phyloP scores from a whole-genome alignment of 1,140 invertebrate genomes.

The Gonioctena quinquepunctata region DNA sequence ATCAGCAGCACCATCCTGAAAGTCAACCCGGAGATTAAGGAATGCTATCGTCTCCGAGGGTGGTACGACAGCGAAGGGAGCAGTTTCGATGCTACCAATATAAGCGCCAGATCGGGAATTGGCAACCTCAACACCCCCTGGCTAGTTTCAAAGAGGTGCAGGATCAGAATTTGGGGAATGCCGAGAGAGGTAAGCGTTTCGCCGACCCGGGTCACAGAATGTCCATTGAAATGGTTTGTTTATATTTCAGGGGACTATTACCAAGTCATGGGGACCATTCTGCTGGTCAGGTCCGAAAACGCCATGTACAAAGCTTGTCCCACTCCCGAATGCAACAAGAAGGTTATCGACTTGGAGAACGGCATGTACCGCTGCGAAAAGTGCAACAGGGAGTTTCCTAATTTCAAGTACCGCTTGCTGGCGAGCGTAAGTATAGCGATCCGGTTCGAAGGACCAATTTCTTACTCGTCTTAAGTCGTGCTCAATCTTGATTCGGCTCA shows the following conservation, averaged over 20 bases:
- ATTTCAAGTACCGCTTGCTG: constrained; percentile 86
- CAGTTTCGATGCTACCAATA: constrained; percentile 62
- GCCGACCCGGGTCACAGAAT: constrained; percentile 62
- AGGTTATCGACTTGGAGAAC: constrained; percentile 86
- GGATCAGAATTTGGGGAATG: constrained; percentile 63
- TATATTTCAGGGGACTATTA: constrained; percentile 70
- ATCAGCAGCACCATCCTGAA: constrained; percentile 66
- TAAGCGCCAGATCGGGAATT: constrained; percentile 63
- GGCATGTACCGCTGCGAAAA: constrained; percentile 93
- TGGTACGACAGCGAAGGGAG: constrained; percentile 87
- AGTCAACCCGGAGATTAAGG: constrained; percentile 86
- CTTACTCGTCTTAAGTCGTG: too few species aligned
- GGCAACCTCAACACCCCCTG: constrained; percentile 61
- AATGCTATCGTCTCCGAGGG: constrained; percentile 82
- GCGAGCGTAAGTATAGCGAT: constrained; percentile 68
- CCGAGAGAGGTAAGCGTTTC: constrained; percentile 63
- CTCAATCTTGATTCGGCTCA: too few species aligned
- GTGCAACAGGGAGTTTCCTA: constrained; percentile 81
- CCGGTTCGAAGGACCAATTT: neutral
- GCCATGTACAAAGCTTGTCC: constrained; percentile 90
- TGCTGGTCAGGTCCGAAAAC: constrained; percentile 76
- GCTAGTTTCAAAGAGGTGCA: constrained; percentile 76
- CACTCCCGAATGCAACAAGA: constrained; percentile 86
- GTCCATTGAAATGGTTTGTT: neutral
- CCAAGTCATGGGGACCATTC: constrained; percentile 69